Evolutionary conservation across 2,888 invertebrate genomes (phyloP), one percentile per base, ranked within the genome.

Genomic region (Leptopilina myrica): DNA sequence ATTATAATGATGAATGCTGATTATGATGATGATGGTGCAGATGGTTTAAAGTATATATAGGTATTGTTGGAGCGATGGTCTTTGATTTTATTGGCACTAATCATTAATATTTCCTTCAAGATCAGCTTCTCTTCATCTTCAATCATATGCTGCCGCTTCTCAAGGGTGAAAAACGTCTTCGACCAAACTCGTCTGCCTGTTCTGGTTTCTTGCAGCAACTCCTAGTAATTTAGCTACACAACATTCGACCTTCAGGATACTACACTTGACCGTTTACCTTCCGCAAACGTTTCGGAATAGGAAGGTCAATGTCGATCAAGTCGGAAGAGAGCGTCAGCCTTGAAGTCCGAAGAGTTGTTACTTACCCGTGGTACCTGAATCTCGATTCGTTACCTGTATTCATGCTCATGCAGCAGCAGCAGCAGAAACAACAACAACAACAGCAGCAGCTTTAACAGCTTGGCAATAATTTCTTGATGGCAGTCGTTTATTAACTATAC

Each of bases 241-340:
- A 40, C 56, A 73, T 33, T 6, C 20, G 56, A 33, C 73, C 73
- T 73, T 73, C 73, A n/a, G 33, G 33, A n/a, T 56, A 73, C 56
- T 73, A 73, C 56, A 73, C 73, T 73, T 73, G 73, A 73, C 33
- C 73, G 73, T 33, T 12, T 56, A 56, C 73, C 56, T 73, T 73
- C 73, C 73, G 73, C 33, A 73, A 73, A 73, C 73, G 56, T 73
- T 73, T 73, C 56, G 73, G 73, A 73, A 73, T 73, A 73, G 53
- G 73, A 73, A 73, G 73, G 73, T 56, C 73, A 73, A 73, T 73
- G 73, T 56, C 73, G 73, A 73, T 73, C 56, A 56, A 33, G 73
- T 73, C 56, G 73, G 73, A 73, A 73, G 73, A 73, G 73, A 73
- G 56, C 53, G 73, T 73, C 56, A 73, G 69, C 73, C 73, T 73